These are phyloP conservation scores for Scaptomyza montana DNA, from an alignment of 1,140 invertebrate genomes.

Conservation along the genomic window DNA sequence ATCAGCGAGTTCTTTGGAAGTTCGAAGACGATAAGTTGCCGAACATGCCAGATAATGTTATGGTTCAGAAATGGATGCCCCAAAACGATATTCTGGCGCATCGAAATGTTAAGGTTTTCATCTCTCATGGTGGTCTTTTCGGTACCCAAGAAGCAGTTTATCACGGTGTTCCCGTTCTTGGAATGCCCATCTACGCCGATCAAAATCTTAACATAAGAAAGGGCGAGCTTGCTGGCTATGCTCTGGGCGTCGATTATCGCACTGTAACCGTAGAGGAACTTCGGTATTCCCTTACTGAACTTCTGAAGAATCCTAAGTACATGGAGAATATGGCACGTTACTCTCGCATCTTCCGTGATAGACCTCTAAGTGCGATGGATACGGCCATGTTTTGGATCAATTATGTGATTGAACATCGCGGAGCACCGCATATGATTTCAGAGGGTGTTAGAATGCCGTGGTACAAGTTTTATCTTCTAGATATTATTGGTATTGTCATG, in stretches of 20 bases:
- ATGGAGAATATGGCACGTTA: constrained; percentile 77
- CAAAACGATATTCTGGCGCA: constrained; percentile 87
- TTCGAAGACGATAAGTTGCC: constrained; percentile 85
- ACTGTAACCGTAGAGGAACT: constrained; percentile 77
- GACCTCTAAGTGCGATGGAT: constrained; percentile 85
- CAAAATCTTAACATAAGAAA: constrained; percentile 81
- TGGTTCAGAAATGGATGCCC: constrained; percentile 86
- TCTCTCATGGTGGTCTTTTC: constrained; percentile 87
- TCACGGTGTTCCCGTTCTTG: constrained; percentile 86
- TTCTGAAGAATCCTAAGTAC: constrained; percentile 84
- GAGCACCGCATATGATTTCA: constrained; percentile 85
- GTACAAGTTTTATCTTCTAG: constrained; percentile 87
- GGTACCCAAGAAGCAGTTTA: constrained; percentile 86
- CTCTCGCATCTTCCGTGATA: constrained; percentile 85
- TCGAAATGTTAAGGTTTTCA: constrained; percentile 86
- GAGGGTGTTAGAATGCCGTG: constrained; percentile 85
- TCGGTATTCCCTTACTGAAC: constrained; percentile 73
- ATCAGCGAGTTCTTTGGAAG: constrained; percentile 87
- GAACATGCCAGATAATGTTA: constrained; percentile 85
- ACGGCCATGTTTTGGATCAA: constrained; percentile 87
- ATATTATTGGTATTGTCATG: constrained; percentile 80
- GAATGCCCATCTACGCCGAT: constrained; percentile 86
- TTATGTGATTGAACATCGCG: constrained; percentile 86
- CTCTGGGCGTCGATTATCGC: constrained; percentile 56
- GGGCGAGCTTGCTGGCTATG: constrained; percentile 47